Percentiles rank a stretch among this genome's conserved stretches.
Evolutionary conservation across 2,888 invertebrate species (phyloP).

Genomic region (Micropterix aruncella): DNA sequence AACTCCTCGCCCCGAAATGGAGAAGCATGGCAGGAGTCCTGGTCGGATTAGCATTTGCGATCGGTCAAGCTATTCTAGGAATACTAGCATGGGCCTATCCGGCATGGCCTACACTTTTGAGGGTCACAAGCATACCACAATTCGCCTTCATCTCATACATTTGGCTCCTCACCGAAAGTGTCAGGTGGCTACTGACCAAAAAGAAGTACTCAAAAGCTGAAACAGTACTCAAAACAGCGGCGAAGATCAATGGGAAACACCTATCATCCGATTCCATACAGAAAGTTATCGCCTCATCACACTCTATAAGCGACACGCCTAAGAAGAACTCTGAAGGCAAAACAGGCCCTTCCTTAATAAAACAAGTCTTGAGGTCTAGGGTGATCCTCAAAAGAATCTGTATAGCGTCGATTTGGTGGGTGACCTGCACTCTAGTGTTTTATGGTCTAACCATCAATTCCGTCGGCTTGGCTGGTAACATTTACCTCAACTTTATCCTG

Average conservation of each 20-base stretch:
- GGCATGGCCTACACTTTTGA: constrained; percentile 44
- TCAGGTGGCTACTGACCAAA: constrained; percentile 50
- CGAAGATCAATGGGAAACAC: constrained; percentile 35
- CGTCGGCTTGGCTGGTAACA: constrained; percentile 58
- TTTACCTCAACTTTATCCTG: constrained; percentile 63
- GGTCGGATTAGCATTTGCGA: constrained; percentile 43
- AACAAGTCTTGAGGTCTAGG: constrained; percentile 24
- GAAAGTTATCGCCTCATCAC: constrained; percentile 11
- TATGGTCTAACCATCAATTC: constrained; percentile 70
- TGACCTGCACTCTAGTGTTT: constrained; percentile 66
- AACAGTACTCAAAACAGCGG: constrained; percentile 40
- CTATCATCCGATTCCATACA: constrained; percentile 18
- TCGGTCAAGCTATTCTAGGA: constrained; percentile 45
- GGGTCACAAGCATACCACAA: constrained; percentile 44
- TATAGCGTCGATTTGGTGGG: constrained; percentile 57
- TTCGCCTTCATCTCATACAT: constrained; percentile 42
- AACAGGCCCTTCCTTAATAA: constrained; percentile 1
- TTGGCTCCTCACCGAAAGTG: constrained; percentile 45
- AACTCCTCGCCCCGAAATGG: constrained; percentile 46
- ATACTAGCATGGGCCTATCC: constrained; percentile 41
- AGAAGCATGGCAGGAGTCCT: constrained; percentile 47
- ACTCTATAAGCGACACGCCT: constrained; percentile 15
- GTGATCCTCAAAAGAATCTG: constrained; percentile 28
- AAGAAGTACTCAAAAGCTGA: constrained; percentile 41
- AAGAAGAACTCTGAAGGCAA: constrained; percentile 9